phyloP scores from a whole-genome alignment of 2,888 invertebrate genomes.

The Trichogramma evanescens region DNA sequence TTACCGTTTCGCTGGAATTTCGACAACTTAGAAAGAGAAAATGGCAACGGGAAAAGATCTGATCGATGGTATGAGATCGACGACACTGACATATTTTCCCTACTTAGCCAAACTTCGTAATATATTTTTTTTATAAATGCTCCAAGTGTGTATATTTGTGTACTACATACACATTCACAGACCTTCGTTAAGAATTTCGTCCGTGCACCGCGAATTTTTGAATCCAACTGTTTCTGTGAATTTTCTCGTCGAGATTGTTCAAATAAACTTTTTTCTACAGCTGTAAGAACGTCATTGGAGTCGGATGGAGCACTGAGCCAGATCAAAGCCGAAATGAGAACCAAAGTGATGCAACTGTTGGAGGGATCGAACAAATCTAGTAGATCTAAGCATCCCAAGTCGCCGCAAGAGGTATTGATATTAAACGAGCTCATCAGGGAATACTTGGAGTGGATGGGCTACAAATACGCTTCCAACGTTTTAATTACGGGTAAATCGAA shows the following conservation, averaged over 20 bases:
- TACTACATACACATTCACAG: no score
- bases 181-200: no score
- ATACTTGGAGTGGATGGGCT: conserved; percentile 66
- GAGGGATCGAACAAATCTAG: conserved; percentile 32
- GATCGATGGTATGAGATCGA: conserved; percentile 31
- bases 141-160: no score
- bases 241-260: not conserved
- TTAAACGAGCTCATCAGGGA: conserved; percentile 63
- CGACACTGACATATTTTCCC: no score
- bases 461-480: conserved; percentile 57
- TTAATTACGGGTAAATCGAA: conserved; percentile 48
- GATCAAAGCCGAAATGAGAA: conserved; percentile 42
- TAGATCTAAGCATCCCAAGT: conserved; percentile 29
- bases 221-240: conserved; percentile 9
- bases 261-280: conserved; percentile 24
- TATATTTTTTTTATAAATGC: no score
- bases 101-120: no score
- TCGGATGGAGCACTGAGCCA: conserved; percentile 38
- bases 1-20: no score
- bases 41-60: conserved; percentile 39
- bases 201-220: not conserved
- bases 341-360: conserved; percentile 40
- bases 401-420: conserved; percentile 44
- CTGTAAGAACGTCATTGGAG: conserved; percentile 41
- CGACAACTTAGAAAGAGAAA: not conserved